Evolutionary conservation across 2,888 invertebrate species (phyloP).

Genomic region (Neoitamus cyanurus): DNA sequence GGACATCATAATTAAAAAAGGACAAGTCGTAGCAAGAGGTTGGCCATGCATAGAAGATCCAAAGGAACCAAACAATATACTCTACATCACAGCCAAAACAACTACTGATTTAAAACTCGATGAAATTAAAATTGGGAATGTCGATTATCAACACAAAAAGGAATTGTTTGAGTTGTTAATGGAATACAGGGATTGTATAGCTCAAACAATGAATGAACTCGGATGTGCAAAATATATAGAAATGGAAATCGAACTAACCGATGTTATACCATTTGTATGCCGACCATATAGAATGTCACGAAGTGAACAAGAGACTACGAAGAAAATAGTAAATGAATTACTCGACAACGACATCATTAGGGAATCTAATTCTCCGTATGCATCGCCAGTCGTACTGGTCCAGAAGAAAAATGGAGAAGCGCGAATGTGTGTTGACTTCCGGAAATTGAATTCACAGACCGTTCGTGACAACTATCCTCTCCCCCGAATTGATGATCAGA

Average conservation of each 20-base stretch:
- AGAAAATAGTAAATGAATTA: no score
- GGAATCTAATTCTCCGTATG: no score
- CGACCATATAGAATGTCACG: no score
- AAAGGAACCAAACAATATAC: background rate
- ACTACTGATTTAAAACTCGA: background rate
- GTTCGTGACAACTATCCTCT: no score
- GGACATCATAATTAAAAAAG: background rate
- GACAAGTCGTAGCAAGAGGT: background rate
- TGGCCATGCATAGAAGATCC: background rate
- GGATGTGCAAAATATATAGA: background rate
- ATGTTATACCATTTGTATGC: no score
- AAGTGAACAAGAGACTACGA: no score
- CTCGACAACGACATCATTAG: no score
- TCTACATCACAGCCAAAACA: background rate
- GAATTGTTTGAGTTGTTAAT: background rate
- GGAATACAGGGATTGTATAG: slow-evolving; percentile 9
- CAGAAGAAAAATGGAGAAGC: no score
- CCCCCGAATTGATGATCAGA: no score
- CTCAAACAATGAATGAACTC: background rate
- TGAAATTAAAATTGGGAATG: background rate
- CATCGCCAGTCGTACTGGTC: no score
- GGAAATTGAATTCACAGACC: no score
- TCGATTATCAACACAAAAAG: background rate
- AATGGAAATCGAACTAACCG: background rate
- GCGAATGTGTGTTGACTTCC: no score